These are phyloP conservation scores for Trachymyrmex septentrionalis DNA, from an alignment of 1,140 invertebrate genomes.

Conservation along the genomic window DNA sequence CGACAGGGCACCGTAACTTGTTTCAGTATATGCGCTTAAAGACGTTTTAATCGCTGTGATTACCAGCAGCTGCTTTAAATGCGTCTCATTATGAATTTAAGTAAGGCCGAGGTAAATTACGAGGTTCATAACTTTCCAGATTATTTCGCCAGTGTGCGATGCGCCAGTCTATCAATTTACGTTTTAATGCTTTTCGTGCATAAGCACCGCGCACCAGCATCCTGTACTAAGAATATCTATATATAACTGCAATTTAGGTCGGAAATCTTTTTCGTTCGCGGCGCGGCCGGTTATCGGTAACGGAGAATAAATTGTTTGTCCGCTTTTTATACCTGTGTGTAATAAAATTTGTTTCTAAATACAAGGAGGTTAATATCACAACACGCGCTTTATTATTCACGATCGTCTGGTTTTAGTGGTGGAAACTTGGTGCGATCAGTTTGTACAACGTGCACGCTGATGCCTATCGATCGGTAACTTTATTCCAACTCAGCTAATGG, in stretches of 20 bases:
- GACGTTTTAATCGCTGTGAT: conserved; percentile 80
- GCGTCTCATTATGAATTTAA: conserved; percentile 78
- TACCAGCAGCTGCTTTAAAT: conserved; percentile 81
- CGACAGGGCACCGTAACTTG: conserved; percentile 56
- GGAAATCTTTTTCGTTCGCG: conserved; percentile 36
- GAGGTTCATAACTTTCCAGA: conserved; percentile 76
- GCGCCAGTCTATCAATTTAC: conserved; percentile 74
- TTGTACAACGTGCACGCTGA: conserved; percentile 50
- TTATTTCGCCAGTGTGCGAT: conserved; percentile 70
- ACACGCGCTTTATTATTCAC: conserved; percentile 61
- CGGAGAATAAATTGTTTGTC: conserved; percentile 38
- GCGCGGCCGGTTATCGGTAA: not conserved
- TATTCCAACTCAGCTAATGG: conserved; percentile 81
- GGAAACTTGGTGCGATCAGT: conserved; percentile 62
- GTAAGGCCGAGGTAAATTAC: conserved; percentile 75
- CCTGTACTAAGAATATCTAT: conserved; percentile 14
- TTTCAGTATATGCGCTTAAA: conserved; percentile 69
- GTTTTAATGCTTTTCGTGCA: conserved; percentile 72
- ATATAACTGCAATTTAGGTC: conserved; percentile 53
- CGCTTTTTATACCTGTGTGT: conserved; percentile 25
- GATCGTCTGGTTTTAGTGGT: conserved; percentile 51
- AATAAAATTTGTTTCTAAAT: conserved; percentile 58
- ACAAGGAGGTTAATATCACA: conserved; percentile 42
- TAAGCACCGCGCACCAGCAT: conserved; percentile 28
- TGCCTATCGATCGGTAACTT: conserved; percentile 78